These are phyloP conservation scores for Abscondita cerata DNA, from an alignment of 2,888 invertebrate genomes.

Conservation along the genomic window DNA sequence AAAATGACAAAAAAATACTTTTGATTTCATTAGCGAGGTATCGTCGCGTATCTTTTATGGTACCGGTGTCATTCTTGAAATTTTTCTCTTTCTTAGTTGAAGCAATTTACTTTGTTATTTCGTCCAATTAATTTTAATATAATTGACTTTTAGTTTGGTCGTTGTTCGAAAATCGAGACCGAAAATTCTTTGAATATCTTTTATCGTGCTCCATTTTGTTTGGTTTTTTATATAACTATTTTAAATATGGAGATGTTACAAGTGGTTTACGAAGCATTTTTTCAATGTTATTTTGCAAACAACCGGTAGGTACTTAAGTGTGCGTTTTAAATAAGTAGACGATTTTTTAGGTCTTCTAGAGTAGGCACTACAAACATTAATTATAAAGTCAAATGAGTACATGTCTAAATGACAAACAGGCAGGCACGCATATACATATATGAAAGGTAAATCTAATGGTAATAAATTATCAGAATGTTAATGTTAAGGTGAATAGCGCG, in stretches of 20 bases:
- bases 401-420: conserved; percentile 23
- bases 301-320: conserved; percentile 6
- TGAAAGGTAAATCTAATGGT: conserved; percentile 26
- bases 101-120: conserved; percentile 46
- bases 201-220: conserved; percentile 4
- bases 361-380: conserved; percentile 23
- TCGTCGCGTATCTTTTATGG: conserved; percentile 27
- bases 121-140: conserved; percentile 55
- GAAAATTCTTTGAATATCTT: conserved; percentile 21
- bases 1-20: conserved; percentile 21
- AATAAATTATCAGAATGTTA: conserved; percentile 33
- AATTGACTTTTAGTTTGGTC: conserved; percentile 51
- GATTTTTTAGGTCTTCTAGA: conserved; percentile 14
- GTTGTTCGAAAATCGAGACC: conserved; percentile 24
- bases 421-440: conserved; percentile 21
- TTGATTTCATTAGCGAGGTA: conserved; percentile 31
- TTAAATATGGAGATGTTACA: neutral
- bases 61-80: conserved; percentile 36
- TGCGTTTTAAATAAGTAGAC: neutral
- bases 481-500: conserved; percentile 22
- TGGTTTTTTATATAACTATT: conserved; percentile 9
- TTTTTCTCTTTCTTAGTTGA: conserved; percentile 34
- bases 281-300: conserved; percentile 9
- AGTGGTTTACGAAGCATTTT: conserved; percentile 4
- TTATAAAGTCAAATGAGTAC: conserved; percentile 29